Base-by-base conservation (phyloP, 2,113 vertebrate species). In the Pelusios castaneus region DNA sequence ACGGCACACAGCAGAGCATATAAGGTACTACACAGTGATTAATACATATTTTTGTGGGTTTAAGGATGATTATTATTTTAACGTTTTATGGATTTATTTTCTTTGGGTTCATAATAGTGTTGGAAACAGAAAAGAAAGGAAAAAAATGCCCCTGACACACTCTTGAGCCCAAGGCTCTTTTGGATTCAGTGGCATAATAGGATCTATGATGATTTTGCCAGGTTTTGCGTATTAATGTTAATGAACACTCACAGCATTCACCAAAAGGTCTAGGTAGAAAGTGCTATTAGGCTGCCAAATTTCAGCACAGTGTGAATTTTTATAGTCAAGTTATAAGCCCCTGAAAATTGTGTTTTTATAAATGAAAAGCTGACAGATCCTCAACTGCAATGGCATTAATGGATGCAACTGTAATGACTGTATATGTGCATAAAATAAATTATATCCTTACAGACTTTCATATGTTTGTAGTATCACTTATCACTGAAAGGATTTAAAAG, bases 201-300 rank as follows among this genome's bases (percentile, higher is more conserved):
- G 56, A 52, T 91, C 91, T 94, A 43, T 88, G 91, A 92, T 51
- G 80, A 84, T 87, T 90, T 84, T 93, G 93, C 77, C 91, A 95
- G 92, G 67, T 95, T 97, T 94, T 92, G 75, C 55, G 19, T 43
- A 90, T 58, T 70, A 78, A 70, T 91, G 60, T 91, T 95, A 97
- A 96, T 84, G 82, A 96, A 91, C 54, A 55, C 80, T 85, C 89
- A 80, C 92, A 82, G 49, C 27, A 27, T 1, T 14, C 11, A 34
- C 67, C 82, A 9, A 93, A 94, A 89, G 38, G 51, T 47, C 78
- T 85, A 51, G 7, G 67, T 79, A 95, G 85, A 90, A 97, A 94
- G 89, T 54, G 54, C 90, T 29, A 38, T 63, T 63, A 92, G 77
- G n/a, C n/a, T 84, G 87, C 73, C 88, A 95, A 93, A 87, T 93